phyloP scores from a whole-genome alignment of 2,888 invertebrate species.

The Lasioglossum vierecki region DNA sequence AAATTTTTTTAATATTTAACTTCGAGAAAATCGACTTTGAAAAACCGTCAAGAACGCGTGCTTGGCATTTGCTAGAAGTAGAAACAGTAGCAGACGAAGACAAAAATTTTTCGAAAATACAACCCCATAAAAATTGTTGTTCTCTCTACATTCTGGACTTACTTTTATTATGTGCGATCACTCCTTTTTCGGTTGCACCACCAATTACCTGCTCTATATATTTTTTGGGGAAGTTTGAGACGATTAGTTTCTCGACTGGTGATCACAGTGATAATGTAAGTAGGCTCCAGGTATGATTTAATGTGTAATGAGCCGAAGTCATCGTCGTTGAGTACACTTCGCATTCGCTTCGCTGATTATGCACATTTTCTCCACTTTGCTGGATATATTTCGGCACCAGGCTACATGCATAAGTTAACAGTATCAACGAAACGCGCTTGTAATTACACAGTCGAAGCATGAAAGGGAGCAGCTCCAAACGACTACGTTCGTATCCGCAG shows the following conservation, averaged over 20 bases:
- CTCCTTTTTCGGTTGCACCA: background rate
- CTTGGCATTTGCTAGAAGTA: background rate
- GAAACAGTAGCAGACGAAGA: background rate
- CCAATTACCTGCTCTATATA: background rate
- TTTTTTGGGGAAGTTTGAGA: background rate
- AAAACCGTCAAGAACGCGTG: background rate
- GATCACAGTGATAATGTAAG: background rate
- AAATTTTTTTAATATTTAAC: background rate
- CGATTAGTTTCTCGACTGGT: background rate
- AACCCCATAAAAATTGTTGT: background rate
- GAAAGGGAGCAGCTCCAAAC: slow-evolving; percentile 41
- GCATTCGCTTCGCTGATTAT: background rate
- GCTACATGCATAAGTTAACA: slow-evolving; percentile 32
- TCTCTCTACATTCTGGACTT: background rate
- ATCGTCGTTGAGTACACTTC: too few species aligned
- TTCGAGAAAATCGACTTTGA: background rate
- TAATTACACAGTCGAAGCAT: slow-evolving; percentile 38
- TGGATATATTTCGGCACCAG: background rate
- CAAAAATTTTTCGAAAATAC: background rate
- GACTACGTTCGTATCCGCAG: slow-evolving; percentile 33
- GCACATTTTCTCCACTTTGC: background rate
- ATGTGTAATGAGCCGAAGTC: background rate
- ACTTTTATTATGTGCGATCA: background rate
- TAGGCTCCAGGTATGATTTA: background rate
- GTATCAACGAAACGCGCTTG: slow-evolving; percentile 24